phyloP scores from a whole-genome alignment of 2,797 vertebrate species.

The Dendrocincla tyrannina region DNA sequence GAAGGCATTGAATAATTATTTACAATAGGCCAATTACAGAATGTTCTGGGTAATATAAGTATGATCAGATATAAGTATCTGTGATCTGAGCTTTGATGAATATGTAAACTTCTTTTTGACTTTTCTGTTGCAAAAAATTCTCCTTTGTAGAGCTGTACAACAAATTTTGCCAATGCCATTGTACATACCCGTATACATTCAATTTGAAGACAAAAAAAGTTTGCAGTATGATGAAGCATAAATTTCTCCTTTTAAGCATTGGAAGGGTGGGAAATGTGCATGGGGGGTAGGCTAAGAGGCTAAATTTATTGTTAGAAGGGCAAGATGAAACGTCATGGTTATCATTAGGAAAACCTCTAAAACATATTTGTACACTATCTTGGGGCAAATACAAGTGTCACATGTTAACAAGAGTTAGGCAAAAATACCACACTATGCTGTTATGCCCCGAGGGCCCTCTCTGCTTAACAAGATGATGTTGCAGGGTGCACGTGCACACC shows the following conservation, averaged over 20 bases:
- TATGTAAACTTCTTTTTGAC: neutral
- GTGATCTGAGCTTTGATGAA: neutral
- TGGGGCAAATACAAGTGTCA: constrained; percentile 65
- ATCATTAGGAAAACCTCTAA: constrained; percentile 63
- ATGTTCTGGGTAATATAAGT: constrained; percentile 4
- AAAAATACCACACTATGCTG: constrained; percentile 30
- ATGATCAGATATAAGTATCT: neutral
- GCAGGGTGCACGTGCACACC: neutral
- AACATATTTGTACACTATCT: constrained; percentile 69
- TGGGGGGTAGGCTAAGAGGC: neutral
- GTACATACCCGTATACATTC: neutral
- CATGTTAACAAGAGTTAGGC: constrained; percentile 59
- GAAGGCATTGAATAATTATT: neutral
- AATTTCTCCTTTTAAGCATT: neutral
- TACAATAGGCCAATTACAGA: neutral
- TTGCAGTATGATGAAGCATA: neutral
- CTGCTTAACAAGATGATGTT: neutral
- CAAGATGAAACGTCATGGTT: constrained; percentile 68
- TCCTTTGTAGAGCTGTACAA: neutral
- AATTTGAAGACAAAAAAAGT: constrained; percentile 20
- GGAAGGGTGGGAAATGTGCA: neutral
- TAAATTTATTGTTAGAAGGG: constrained; percentile 64
- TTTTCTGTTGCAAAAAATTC: neutral
- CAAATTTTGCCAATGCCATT: neutral
- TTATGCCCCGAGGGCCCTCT: constrained; percentile 2